A percentile compares a stretch with the other conserved stretches of the same genome.
Conservation (phyloP, 1,140 invertebrate genomes). For the Drosophila littoralis region DNA sequence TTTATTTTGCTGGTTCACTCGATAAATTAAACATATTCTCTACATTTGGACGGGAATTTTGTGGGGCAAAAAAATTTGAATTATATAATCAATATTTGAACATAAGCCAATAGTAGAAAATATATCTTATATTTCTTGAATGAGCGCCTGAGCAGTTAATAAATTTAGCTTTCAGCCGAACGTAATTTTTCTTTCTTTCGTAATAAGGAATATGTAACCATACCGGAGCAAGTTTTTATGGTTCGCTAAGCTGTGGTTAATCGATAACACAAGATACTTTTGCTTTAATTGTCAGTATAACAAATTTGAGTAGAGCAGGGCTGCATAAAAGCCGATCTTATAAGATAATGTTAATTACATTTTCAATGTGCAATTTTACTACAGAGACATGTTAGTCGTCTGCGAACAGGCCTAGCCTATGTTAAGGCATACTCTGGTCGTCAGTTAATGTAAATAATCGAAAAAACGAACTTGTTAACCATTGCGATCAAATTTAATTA, state of each 20-base stretch:
- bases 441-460: not conserved
- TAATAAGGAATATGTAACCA: too few species aligned
- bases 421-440: not conserved
- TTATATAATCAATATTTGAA: slow-evolving; percentile 10
- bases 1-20: not conserved
- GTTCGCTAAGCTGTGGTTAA: not conserved
- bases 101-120: not conserved
- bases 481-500: not conserved
- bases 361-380: not conserved
- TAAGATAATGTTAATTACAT: not conserved
- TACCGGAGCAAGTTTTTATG: not conserved
- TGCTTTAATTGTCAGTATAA: not conserved
- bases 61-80: too few species aligned
- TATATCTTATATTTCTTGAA: too few species aligned
- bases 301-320: not conserved
- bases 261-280: slow-evolving; percentile 1
- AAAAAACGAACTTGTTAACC: too few species aligned
- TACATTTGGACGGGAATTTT: not conserved
- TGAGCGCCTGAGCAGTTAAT: not conserved
- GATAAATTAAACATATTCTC: not conserved
- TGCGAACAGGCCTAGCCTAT: not conserved
- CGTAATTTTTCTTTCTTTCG: too few species aligned
- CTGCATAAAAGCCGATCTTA: not conserved
- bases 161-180: not conserved
- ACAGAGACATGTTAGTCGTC: not conserved